These are phyloP conservation scores for Anoura caudifer DNA, from an alignment of 2,113 vertebrate species.

Conservation along the genomic window DNA sequence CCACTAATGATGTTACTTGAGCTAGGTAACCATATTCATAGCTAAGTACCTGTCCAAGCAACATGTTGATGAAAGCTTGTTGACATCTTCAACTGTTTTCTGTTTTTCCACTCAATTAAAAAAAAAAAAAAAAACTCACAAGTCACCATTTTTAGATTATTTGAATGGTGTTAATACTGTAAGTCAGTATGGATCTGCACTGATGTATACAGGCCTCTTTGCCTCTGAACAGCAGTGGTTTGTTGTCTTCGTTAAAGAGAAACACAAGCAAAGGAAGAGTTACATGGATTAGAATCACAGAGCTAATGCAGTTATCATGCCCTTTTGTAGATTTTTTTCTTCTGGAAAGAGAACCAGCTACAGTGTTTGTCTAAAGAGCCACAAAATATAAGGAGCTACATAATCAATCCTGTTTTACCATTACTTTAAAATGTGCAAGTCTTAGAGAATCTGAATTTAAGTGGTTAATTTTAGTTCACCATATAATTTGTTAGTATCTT, in stretches of 20 bases:
- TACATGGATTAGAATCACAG: background rate
- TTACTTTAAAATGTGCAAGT: background rate
- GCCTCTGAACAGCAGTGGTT: background rate
- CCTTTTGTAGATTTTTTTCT: background rate
- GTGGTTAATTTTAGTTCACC: background rate
- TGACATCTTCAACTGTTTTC: background rate
- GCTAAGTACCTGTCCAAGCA: background rate
- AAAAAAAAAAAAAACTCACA: background rate
- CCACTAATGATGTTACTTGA: slow-evolving; percentile 38
- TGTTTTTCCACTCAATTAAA: background rate
- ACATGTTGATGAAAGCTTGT: slow-evolving; percentile 15
- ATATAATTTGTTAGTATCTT: background rate
- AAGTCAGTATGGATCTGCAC: background rate
- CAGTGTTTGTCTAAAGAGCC: background rate
- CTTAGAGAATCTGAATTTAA: background rate
- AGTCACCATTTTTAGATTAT: background rate
- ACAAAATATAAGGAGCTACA: background rate
- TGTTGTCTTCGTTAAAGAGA: background rate
- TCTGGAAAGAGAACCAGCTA: background rate
- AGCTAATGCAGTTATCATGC: background rate
- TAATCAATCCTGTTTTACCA: background rate
- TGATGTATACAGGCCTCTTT: background rate
- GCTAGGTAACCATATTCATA: slow-evolving; percentile 43
- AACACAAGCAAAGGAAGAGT: background rate
- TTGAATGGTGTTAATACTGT: background rate